phyloP scores from a whole-genome alignment of 1,140 invertebrate genomes.

The Pseudomyrmex flavicornis region DNA sequence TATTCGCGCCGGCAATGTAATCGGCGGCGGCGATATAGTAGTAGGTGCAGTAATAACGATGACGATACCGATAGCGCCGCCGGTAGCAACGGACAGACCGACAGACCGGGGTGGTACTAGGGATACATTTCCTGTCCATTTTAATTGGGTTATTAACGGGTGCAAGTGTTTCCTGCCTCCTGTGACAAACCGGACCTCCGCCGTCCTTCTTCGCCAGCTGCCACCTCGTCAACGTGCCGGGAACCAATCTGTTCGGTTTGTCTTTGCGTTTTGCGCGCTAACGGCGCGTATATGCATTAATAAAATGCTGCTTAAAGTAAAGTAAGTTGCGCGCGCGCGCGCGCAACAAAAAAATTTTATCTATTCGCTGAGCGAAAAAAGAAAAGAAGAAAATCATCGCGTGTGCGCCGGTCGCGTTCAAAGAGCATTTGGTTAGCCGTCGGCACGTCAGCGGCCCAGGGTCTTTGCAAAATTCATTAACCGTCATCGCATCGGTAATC shows the following conservation, averaged over 20 bases:
- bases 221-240: slow-evolving; percentile 68
- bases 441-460: slow-evolving; percentile 3
- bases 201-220: slow-evolving; percentile 71
- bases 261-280: slow-evolving; percentile 66
- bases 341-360: not conserved
- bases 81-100: slow-evolving; percentile 17
- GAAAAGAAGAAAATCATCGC: not conserved
- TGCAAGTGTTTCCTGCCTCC: slow-evolving; percentile 78
- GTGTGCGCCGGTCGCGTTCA: not conserved
- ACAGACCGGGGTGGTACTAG: slow-evolving; percentile 16
- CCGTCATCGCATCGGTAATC: slow-evolving; percentile 45
- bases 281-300: slow-evolving; percentile 74
- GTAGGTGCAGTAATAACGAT: slow-evolving; percentile 31
- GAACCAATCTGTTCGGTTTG: slow-evolving; percentile 81
- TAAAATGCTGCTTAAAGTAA: slow-evolving; percentile 62
- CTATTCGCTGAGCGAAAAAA: not conserved
- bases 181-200: slow-evolving; percentile 71
- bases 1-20: slow-evolving; percentile 34
- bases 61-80: slow-evolving; percentile 56
- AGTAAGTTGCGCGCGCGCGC: no score
- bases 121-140: slow-evolving; percentile 76
- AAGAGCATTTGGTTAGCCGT: not conserved
- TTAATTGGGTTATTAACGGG: slow-evolving; percentile 80
- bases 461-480: slow-evolving; percentile 53
- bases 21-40: slow-evolving; percentile 7